Base-by-base conservation (phyloP, 2,888 invertebrate species). In the Loripinus fragilis region DNA sequence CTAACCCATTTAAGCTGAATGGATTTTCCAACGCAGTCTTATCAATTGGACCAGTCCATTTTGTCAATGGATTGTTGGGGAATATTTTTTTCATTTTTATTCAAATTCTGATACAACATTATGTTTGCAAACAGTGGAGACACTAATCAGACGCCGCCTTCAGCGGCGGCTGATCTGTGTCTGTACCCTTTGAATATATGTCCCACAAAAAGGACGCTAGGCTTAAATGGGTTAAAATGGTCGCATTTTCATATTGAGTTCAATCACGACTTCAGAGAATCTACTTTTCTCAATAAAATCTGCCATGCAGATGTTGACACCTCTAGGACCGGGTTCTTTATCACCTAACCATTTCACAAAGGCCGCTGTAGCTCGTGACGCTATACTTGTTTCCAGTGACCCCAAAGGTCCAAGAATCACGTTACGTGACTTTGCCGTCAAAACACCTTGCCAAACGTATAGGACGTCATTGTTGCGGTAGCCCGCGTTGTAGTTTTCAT, bases 381-480 rank as follows among this genome's bases (percentile, higher is more conserved):
- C 94, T 85, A 95, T 91, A 52, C 90, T 90, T 23, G 89, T 86
- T 80, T 93, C 92, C 74, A 94, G 96, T 45, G 81, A 88, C 0
- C 86, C 85, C 23, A 80, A 77, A 0, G 89, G 70, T 76, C 91
- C 83, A 2, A 80, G 55, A 23, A 90, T 71, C 15, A 93, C 89
- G 64, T 83, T 85, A 17, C 75, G 70, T 2, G 82, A 76, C 52
- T 87, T 86, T 20, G 94, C 97, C 0, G 97, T 97, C 28, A 97
- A 93, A 20, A 97, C 95, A 50, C 96, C 97, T 90, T 97, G 97
- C 28, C 96, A 96, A 1, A 97, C 95, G 90, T 96, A 96, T 0
- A 97, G 97, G 60, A 94, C 94, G 25, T 95, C 94, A 0, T 95
- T 94, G 15, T 69, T 71, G 0, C 95, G 94, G 1, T 97, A 94